Base-by-base conservation (phyloP, 2,797 vertebrate genomes). In the Acomys russatus region DNA sequence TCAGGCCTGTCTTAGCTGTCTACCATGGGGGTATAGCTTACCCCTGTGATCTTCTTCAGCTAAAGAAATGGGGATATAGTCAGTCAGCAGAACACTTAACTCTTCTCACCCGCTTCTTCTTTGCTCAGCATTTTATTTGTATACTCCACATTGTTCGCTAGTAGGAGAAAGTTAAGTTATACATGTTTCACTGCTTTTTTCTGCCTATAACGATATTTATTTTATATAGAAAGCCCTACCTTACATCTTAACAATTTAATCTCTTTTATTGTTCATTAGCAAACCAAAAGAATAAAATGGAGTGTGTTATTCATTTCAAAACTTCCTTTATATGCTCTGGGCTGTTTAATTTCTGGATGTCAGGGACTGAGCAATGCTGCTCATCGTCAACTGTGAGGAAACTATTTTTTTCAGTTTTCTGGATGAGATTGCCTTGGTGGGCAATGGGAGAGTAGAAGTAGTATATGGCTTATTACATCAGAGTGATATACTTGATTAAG, bases 211-310 rank as follows among this genome's bases (percentile, higher is more conserved):
- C 71, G 38, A 38, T 84, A 38, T 25, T 92, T 56, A 79, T 89
- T 80, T 95, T 30, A 20, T 79, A 44, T 35, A n/a, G 11, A 70
- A 68, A 54, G 85, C 56, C 18, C 82, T 49, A 59, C 15, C 54
- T 92, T 90, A 74, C 89, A 23, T 56, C 49, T 71, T 87, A 87
- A 71, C 33, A 33, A 76, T 76, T 88, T n/a, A 51, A 23, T 49
- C 77, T 59, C 35, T 78, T 83, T 73, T 77, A 71, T 71, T 90
- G 35, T 74, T 38, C 38, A 90, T 90, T 80, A 25, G 56, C 68
- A 59, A 71, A 59, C 68, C 9, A 59, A 59, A 59, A 59, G 22
- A 73, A 38, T 73, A 73, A 89, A 90, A 94, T 70, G 25, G 35
- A 68, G 22, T 28, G 35, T 56, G 7, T 14, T 91, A 0, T 66